A percentile compares a stretch with the other conserved stretches of the same genome.
phyloP scores from a whole-genome alignment of 2,888 invertebrate species.

The Camptogramma bilineatum region DNA sequence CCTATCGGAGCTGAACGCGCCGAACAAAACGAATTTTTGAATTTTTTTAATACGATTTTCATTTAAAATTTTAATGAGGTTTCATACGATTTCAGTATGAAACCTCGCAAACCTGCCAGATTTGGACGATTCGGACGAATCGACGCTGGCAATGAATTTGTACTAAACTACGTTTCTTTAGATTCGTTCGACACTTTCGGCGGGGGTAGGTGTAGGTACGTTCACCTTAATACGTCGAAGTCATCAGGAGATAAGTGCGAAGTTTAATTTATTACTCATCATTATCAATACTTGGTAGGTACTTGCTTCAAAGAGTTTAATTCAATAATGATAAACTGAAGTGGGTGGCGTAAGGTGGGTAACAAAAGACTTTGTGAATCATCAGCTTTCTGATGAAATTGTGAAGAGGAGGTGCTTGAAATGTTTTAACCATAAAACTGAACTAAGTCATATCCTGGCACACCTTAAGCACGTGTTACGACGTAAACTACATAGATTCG shows the following conservation, averaged over 20 bases:
- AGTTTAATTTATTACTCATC: constrained; percentile 3
- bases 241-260: background rate
- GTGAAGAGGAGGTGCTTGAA: constrained; percentile 9
- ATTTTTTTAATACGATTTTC: too few species aligned
- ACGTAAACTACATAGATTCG: background rate
- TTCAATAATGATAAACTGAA: constrained; percentile 18
- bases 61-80: too few species aligned
- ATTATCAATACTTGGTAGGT: background rate
- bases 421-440: background rate
- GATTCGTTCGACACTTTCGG: too few species aligned
- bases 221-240: too few species aligned
- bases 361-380: constrained; percentile 8
- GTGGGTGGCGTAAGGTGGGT: constrained; percentile 1
- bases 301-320: constrained; percentile 18
- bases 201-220: too few species aligned
- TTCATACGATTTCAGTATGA: too few species aligned
- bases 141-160: too few species aligned
- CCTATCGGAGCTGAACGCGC: too few species aligned
- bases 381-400: background rate
- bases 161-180: too few species aligned
- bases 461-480: background rate
- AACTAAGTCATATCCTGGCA: constrained; percentile 7
- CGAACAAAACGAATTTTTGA: too few species aligned
- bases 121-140: too few species aligned
- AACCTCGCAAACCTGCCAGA: too few species aligned